Base-by-base conservation (phyloP, 1,140 invertebrate genomes). In the Philotrypesis tridentata region DNA sequence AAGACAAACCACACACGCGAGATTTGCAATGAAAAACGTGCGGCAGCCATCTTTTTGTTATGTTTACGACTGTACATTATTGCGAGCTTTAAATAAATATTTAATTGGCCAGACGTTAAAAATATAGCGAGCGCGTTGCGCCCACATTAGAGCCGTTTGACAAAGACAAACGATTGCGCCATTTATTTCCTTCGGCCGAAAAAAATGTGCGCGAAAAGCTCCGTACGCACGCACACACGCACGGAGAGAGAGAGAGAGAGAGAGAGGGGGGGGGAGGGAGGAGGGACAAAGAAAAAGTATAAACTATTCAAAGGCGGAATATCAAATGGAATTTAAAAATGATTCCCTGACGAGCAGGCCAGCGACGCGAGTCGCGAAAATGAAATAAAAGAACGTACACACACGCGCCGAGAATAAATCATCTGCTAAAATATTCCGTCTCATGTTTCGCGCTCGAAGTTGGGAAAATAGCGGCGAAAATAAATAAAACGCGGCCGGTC, bases 361-460 rank as follows among this genome's bases (percentile, higher is more conserved):
- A 14, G 37, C 23, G 23, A 17, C 40, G 43, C 0, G 48, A 55
- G 48, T 55, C 0, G 48, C 21, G 21, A 55, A 55, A 71, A 43
- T n/a, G 37, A 70, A 70, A 25, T n/a, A 23, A 71, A 71, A 17
- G 17, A 55, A 55, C 21, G 21, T 17, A 55, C 48, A 43, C 40
- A 43, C 0, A 17, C 48, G 1, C 33, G 21, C 37, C 27, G 48
- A n/a, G 68, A 71, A 71, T 40, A 71, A 71, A 71, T 43, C 68
- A 71, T 71, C 68, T n/a, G 21, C 68, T 37, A 71, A 71, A 71
- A 68, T 68, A 68, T 68, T 68, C 67, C 33, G 27, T 55, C 48
- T 71, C 68, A 7, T 71, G 61, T 65, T 17, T 55, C 48, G 61
- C 11, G 27, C 9, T 65, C 8, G n/a, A 65, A 65, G 27, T 9